These are phyloP conservation scores for Sycobia sp. DNA, from an alignment of 1,140 invertebrate species.

Conservation along the genomic window DNA sequence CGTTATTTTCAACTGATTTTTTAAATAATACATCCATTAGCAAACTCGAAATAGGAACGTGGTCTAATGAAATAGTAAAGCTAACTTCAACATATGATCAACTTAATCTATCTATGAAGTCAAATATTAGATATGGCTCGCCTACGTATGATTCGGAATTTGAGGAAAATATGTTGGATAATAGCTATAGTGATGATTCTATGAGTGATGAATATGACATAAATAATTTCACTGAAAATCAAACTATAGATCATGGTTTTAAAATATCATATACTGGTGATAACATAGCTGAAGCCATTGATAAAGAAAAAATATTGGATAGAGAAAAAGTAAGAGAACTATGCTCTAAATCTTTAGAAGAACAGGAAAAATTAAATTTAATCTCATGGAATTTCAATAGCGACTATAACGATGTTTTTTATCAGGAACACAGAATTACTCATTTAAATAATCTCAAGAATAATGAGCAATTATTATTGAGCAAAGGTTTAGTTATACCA, in stretches of 20 bases:
- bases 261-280: constrained; percentile 81
- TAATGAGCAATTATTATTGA: constrained; percentile 43
- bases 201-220: constrained; percentile 48
- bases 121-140: constrained; percentile 50
- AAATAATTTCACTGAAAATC: background rate
- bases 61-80: constrained; percentile 85
- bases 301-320: constrained; percentile 63
- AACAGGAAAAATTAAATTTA: constrained; percentile 48
- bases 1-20: no score
- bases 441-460: constrained; percentile 48
- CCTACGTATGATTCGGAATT: constrained; percentile 53
- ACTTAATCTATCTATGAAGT: background rate
- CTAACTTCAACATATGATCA: constrained; percentile 34
- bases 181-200: constrained; percentile 52
- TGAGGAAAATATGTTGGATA: constrained; percentile 60
- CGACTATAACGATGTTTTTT: constrained; percentile 36
- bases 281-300: constrained; percentile 83
- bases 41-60: constrained; percentile 84
- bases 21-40: constrained; percentile 55
- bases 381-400: constrained; percentile 45
- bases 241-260: constrained; percentile 51
- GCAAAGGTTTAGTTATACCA: constrained; percentile 46
- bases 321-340: constrained; percentile 18
- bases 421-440: constrained; percentile 41
- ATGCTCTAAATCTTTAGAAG: constrained; percentile 37